A percentile compares a stretch with the other conserved stretches of the same genome.
Evolutionary conservation across 2,797 vertebrate species (phyloP).

Genomic region (Dendrocincla tyrannina): DNA sequence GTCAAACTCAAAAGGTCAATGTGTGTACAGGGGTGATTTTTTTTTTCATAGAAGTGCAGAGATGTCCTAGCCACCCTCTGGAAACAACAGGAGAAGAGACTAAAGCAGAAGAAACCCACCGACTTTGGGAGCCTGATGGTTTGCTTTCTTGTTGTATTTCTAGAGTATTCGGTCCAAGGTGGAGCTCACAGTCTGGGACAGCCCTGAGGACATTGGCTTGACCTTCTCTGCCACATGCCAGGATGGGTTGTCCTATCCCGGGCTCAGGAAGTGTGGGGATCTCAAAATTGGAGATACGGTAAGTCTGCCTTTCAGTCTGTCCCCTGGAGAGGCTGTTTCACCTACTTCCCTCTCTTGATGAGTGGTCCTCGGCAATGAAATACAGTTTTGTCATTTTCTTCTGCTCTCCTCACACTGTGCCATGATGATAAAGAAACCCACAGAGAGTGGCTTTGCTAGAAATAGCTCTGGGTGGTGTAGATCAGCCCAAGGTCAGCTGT

Average conservation of each 20-base stretch:
- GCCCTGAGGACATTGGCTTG: conserved; percentile 90
- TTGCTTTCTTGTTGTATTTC: conserved; percentile 30
- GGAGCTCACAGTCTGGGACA: conserved; percentile 93
- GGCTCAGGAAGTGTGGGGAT: conserved; percentile 90
- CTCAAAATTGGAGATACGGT: conserved; percentile 97
- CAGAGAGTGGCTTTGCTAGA: background rate
- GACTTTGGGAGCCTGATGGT: background rate
- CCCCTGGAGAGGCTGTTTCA: background rate
- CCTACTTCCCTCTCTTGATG: accelerated
- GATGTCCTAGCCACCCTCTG: background rate
- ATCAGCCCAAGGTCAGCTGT: background rate
- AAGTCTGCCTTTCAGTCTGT: conserved; percentile 57
- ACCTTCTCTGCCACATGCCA: conserved; percentile 95
- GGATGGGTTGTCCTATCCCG: conserved; percentile 87
- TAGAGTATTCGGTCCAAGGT: conserved; percentile 98
- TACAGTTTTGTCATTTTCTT: background rate
- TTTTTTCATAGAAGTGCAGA: background rate
- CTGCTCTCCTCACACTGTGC: accelerated
- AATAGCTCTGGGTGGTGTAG: background rate
- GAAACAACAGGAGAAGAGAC: background rate
- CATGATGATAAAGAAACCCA: background rate
- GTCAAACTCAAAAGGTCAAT: background rate
- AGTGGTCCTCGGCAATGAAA: background rate
- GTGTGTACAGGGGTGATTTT: background rate
- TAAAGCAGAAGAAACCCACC: background rate